Conservation (phyloP, 2,797 vertebrate genomes). For the Darevskia mixta region DNA sequence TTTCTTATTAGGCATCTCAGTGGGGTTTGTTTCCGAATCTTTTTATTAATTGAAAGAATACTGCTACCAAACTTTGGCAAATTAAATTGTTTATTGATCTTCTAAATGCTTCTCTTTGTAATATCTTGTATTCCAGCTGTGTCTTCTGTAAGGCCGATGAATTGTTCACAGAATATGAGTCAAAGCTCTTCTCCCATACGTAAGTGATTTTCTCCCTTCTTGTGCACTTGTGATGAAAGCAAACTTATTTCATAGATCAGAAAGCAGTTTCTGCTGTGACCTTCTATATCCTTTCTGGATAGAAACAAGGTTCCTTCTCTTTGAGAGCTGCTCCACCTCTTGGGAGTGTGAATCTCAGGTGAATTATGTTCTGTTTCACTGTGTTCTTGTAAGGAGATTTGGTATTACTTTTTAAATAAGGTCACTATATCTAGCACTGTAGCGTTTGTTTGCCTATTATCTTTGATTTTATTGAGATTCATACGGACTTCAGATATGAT, state of each 20-base stretch:
- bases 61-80: slow-evolving; percentile 6
- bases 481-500: slow-evolving; percentile 4
- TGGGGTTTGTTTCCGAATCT: not conserved
- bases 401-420: not conserved
- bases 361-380: not conserved
- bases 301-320: not conserved
- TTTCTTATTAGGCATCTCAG: not conserved
- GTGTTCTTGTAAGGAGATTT: not conserved
- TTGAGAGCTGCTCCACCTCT: not conserved
- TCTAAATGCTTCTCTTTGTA: slow-evolving; percentile 56
- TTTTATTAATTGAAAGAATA: not conserved
- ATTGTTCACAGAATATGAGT: slow-evolving; percentile 96
- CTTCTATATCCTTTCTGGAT: not conserved
- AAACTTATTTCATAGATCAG: slow-evolving; percentile 26
- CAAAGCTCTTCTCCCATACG: slow-evolving; percentile 97
- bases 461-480: slow-evolving; percentile 1
- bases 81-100: slow-evolving; percentile 35
- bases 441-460: not conserved
- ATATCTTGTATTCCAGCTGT: slow-evolving; percentile 85
- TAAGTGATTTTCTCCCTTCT: slow-evolving; percentile 80
- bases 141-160: slow-evolving; percentile 98
- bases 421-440: not conserved
- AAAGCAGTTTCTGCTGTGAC: not conserved
- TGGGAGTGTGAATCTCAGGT: not conserved
- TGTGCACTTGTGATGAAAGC: slow-evolving; percentile 19